phyloP scores from a whole-genome alignment of 2,888 invertebrate species.

The Hemicrepidius hirtus region DNA sequence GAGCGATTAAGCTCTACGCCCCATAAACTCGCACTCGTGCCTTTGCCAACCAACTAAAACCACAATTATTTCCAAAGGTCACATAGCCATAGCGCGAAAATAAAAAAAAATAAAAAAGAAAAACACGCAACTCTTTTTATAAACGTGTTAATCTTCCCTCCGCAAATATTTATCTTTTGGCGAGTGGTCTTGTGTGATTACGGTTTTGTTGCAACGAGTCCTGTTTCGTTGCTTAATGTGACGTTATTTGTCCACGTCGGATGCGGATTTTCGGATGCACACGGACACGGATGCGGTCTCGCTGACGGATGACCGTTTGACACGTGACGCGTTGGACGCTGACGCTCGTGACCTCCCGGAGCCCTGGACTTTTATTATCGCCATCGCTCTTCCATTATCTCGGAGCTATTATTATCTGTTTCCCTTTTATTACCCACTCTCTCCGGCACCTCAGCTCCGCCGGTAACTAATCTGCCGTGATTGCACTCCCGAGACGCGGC shows the following conservation, averaged over 20 bases:
- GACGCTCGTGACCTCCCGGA: conserved; percentile 41
- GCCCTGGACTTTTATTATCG: conserved; percentile 63
- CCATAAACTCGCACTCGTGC: conserved; percentile 58
- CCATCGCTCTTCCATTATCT: conserved; percentile 66
- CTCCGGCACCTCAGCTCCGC: conserved; percentile 60
- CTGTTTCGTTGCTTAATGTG: conserved; percentile 37
- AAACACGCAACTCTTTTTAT: conserved; percentile 47
- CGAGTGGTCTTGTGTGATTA: conserved; percentile 51
- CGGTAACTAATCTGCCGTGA: conserved; percentile 66
- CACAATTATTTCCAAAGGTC: conserved; percentile 59
- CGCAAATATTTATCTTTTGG: conserved; percentile 59
- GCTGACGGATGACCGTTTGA: conserved; percentile 56
- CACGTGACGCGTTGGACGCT: conserved; percentile 51
- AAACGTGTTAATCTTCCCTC: conserved; percentile 34
- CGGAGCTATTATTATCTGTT: conserved; percentile 65
- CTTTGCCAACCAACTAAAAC: conserved; percentile 55
- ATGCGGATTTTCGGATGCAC: conserved; percentile 37
- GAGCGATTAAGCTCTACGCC: conserved; percentile 58
- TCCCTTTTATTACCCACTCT: conserved; percentile 59
- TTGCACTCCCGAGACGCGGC: conserved; percentile 63
- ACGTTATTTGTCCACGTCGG: conserved; percentile 57
- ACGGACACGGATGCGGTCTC: conserved; percentile 46
- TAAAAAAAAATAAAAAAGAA: conserved; percentile 41
- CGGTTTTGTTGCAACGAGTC: conserved; percentile 11
- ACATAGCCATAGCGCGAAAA: conserved; percentile 32